Base-by-base conservation (phyloP, 2,888 invertebrate species). In the Bimastos eiseni region DNA sequence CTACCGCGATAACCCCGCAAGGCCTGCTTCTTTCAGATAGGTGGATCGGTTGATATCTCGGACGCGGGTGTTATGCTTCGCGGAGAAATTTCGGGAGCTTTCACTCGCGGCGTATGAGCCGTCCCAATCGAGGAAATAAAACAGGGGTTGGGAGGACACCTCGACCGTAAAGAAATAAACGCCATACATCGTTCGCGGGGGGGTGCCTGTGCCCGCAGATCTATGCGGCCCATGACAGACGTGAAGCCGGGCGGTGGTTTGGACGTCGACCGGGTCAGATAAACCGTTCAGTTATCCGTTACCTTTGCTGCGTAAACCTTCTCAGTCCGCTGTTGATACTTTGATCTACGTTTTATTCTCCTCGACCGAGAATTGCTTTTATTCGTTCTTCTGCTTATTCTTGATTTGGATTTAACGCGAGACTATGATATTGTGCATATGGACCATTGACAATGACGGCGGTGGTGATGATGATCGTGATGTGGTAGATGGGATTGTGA, bases 391-490 rank as follows among this genome's bases (percentile, higher is more conserved):
- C 49, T 1, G 24, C 21, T 49, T 21, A 24, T 49, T 49, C 49
- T 5, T 49, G 49, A 19, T 2, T 44, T 44, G 15, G 49, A 2
- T 49, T 49, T 49, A 4, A 24, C 19, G 49, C 15, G 44, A 44
- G 13, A 44, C 44, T 44, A 44, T 44, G 44, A 44, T 17, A 44
- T 2, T 6, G 44, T 15, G 44, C 6, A 15, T n/a, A 24, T 49
- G 15, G 49, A 17, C 13, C 4, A 21, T 15, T 93, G 11, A 90
- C 21, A 24, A 97, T 94, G 0, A 97, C 96, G 13, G 96, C 95
- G 3, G 95, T 94, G 93, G 97, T 97, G 55, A 97, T 97, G 89
- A 96, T 94, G 13, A 97, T 93, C 0, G 96, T n/a, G n/a, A n/a
- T n/a, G n/a, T n/a, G n/a, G 37, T 21, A 8, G 83, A 83, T 34